These are phyloP conservation scores for Acrossocheilus fasciatus DNA, from an alignment of 2,797 vertebrate species.

Conservation along the genomic window DNA sequence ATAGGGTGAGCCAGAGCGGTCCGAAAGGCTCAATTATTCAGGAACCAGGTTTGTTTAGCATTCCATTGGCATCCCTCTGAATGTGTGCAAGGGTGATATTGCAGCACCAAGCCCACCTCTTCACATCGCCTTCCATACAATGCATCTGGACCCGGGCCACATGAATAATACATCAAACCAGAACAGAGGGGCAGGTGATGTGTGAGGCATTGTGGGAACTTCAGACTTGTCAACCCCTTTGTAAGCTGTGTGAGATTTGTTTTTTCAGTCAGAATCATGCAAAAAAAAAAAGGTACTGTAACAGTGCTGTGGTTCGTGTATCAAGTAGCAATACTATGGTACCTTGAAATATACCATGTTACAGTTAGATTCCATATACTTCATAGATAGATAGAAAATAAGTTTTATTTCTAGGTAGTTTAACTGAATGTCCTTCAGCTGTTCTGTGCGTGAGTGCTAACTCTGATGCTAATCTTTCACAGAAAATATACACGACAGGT, in stretches of 20 bases:
- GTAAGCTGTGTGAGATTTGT: background rate
- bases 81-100: constrained; percentile 30
- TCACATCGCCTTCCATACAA: constrained; percentile 34
- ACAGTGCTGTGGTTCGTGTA: background rate
- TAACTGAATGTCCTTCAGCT: background rate
- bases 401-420: background rate
- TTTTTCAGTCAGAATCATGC: background rate
- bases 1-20: constrained; percentile 42
- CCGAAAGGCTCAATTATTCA: constrained; percentile 61
- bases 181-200: constrained; percentile 48
- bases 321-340: background rate
- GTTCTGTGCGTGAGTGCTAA: background rate
- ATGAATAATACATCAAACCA: constrained; percentile 54
- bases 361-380: background rate
- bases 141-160: constrained; percentile 35
- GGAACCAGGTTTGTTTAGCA: constrained; percentile 61
- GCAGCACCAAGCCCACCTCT: constrained; percentile 19
- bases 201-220: constrained; percentile 46
- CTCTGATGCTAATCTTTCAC: background rate
- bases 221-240: background rate
- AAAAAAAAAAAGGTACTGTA: background rate
- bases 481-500: background rate
- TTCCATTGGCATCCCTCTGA: constrained; percentile 43
- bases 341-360: background rate
- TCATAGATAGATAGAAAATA: background rate